phyloP scores from a whole-genome alignment of 2,888 invertebrate genomes.

The Pristionchus mayeri region DNA sequence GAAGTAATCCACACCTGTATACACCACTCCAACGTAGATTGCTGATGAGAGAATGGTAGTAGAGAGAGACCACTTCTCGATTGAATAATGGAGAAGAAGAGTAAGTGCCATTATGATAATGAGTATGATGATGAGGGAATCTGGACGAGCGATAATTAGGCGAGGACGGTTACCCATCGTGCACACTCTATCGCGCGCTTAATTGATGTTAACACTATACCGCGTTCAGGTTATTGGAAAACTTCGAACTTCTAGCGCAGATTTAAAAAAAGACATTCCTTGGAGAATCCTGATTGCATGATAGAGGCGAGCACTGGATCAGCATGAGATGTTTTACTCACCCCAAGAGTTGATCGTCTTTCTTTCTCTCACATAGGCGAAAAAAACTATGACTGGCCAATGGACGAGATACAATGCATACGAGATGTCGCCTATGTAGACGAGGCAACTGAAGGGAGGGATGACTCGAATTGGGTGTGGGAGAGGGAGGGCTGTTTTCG shows the following conservation, averaged over 20 bases:
- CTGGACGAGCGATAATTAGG: background rate
- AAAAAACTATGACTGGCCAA: constrained; percentile 28
- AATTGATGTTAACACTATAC: too few relatives aligned
- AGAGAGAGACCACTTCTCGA: background rate
- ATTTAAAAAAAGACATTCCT: too few relatives aligned
- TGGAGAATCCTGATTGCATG: too few relatives aligned
- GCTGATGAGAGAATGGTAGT: background rate
- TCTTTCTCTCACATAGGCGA: background rate
- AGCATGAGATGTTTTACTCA: too few relatives aligned
- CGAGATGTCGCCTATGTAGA: constrained; percentile 19
- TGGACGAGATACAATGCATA: constrained; percentile 42
- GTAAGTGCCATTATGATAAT: background rate
- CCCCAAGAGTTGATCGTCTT: background rate
- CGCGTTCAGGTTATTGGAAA: too few relatives aligned
- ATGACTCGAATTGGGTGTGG: background rate
- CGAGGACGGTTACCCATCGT: too few relatives aligned
- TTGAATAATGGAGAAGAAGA: background rate
- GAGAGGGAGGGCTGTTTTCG: background rate
- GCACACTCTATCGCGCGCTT: too few relatives aligned
- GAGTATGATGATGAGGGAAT: background rate
- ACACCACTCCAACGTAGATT: background rate
- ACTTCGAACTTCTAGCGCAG: too few relatives aligned
- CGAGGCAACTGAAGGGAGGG: background rate
- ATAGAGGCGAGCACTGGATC: too few relatives aligned
- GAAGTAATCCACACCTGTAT: background rate